Evolutionary conservation across 2,797 vertebrate species (phyloP), one percentile per base, ranked within the genome.

Genomic region (Astyanax mexicanus): DNA sequence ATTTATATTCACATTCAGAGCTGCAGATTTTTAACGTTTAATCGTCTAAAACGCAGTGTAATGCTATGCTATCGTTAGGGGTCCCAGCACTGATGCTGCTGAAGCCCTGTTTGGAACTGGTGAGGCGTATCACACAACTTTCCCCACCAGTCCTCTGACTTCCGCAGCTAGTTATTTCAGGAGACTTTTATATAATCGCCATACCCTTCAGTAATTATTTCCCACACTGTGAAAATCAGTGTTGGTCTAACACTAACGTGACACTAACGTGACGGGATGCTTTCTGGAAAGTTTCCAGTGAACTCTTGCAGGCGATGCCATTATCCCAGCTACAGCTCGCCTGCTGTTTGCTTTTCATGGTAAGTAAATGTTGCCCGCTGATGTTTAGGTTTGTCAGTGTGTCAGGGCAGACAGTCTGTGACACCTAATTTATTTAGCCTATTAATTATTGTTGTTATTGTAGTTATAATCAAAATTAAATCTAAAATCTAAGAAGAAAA

Each of bases 181-280:
- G 11, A n/a, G 32, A 12, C 29, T 11, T 37, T 38, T 37, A 7
- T 37, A 7, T 19, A 13, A 58, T n/a, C 27, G 17, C 45, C 0
- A 10, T 15, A 38, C 21, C 6, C 15, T 25, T 10, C 37, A 81
- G 69, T 64, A 51, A 79, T 62, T 74, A 69, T 81, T 76, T 79
- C 61, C 71, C 10, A 27, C 49, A 51, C 55, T 70, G 66, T 60
- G 52, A 57, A 74, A 60, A 40, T 42, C 61, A 32, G 57, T 60
- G 2, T 5, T 2, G 29, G 29, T 32, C 29, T 32, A 32, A 32
- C 29, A 32, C 29, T 32, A 32, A 32, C 29, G 37, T 42, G 10
- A 52, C 67, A 77, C 32, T 71, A 47, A 61, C 49, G 72, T 55
- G 67, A 54, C 64, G 68, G 57, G 44, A 64, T 57, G 64, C 73